Evolutionary conservation across 2,113 vertebrate genomes (phyloP), one percentile per base, ranked within the genome.

Genomic region (Hiodon tergisus): DNA sequence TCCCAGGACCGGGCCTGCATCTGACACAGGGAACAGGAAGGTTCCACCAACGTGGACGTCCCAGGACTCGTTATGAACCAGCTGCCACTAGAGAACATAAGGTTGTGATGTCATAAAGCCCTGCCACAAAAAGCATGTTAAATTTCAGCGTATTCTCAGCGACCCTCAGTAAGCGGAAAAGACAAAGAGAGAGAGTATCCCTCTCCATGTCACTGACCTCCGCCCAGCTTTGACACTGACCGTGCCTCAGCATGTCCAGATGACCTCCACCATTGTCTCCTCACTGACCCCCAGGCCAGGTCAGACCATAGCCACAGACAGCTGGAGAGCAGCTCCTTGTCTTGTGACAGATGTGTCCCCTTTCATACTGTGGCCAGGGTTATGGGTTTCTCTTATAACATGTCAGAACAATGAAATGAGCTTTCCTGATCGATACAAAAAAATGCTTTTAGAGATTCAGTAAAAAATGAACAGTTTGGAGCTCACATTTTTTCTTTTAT

Each of bases 51-150:
- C 4, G 58, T 14, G n/a, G 31, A 31, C 31, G 31, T 31, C 31
- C 31, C 31, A 31, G 31, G 31, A 31, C 31, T 31, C 31, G 31
- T 31, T 31, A 31, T 31, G 31, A 31, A 31, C 46, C 13, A 6
- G 6, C 53, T 16, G 4, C 3, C 31, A 74, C 10, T 13, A 47
- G 13, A 55, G 72, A 13, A 65, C 3, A 61, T 6, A 57, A 60
- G 10, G 13, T 60, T 2, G 51, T 10, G 17, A 54, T 48, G 62
- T 10, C 73, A 74, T 67, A 67, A 67, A 74, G 17, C 52, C 66
- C 13, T 57, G 9, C 52, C 62, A 67, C 72, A 58, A 63, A 60
- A 13, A 60, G 54, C 13, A 60, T 48, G 46, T 17, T 31, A 60
- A 48, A 31, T 9, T 9, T 4, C 58, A 9, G 9, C 9, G 14